Base-by-base conservation (phyloP, 1,140 invertebrate genomes). In the Tetraneura akinire region DNA sequence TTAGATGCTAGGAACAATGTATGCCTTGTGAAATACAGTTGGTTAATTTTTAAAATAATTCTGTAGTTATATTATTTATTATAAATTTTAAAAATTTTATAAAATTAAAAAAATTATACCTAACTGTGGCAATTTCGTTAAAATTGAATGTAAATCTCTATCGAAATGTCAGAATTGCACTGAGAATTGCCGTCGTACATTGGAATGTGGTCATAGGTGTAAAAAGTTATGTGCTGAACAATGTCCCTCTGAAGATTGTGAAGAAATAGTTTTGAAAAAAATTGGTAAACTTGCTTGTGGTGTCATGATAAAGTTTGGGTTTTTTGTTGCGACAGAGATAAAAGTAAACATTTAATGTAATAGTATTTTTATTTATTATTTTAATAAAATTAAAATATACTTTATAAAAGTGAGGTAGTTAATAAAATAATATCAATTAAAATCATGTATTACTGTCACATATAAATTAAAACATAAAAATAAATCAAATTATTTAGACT, bases 221-320 rank as follows among this genome's bases (percentile, higher is more conserved):
- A 55, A 55, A 29, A 14, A 16, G 42, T 1, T 11, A 16, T 76
- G 71, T 45, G 29, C 29, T 21, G 11, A 57, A 26, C 0, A 57
- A 16, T 76, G 71, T 62, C 42, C 18, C 76, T 29, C 14, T 80
- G 21, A 23, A 23, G 42, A 74, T 14, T 76, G 73, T 45, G 13
- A 76, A 4, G 51, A 76, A 42, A 60, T 76, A 57, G 14, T 76
- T 5, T 45, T 76, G 3, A n/a, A 42, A 57, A 55, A 55, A 23
- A 57, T 16, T 11, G 45, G 62, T 23, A 62, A 51, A 49, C 55
- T 80, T n/a, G 47, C 80, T 60, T 83, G 82, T 74, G 81, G 78
- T n/a, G n/a, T 29, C 82, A 83, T 73, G 26, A 57, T 1, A 64
- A 23, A 23, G 26, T 60, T 16, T 57, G 70, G 10, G 21, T 80